phyloP scores from a whole-genome alignment of 2,113 vertebrate species.

The Chrysemys picta region DNA sequence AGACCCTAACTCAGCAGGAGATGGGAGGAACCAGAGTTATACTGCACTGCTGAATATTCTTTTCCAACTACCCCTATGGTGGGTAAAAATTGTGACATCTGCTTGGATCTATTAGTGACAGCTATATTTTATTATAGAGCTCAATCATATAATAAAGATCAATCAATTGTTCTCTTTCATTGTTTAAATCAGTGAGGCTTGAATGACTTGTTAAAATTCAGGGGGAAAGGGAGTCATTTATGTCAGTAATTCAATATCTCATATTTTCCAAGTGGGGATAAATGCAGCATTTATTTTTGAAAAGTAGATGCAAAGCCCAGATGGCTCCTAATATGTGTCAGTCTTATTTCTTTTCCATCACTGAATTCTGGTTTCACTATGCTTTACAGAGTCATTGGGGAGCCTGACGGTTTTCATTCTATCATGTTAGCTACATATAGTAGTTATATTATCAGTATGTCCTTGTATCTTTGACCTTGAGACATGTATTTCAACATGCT shows the following conservation, averaged over 20 bases:
- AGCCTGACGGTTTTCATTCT: neutral
- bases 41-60: constrained; percentile 16
- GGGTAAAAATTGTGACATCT: constrained; percentile 54
- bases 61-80: constrained; percentile 3
- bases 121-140: constrained; percentile 35
- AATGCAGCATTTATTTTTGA: neutral
- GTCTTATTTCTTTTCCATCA: neutral
- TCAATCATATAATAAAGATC: constrained; percentile 60
- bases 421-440: neutral
- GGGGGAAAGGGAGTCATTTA: neutral
- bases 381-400: neutral
- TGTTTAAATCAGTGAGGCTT: constrained; percentile 19
- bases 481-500: neutral
- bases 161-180: constrained; percentile 49
- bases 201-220: neutral
- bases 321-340: neutral
- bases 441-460: neutral
- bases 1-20: neutral
- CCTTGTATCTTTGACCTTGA: neutral
- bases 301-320: constrained; percentile 1
- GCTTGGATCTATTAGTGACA: constrained; percentile 55
- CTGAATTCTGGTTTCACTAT: neutral
- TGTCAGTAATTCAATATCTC: neutral
- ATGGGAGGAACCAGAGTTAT: neutral
- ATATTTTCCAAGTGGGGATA: constrained; percentile 26